Percentiles rank a stretch among this genome's conserved stretches.
These are phyloP conservation scores for Promerops cafer DNA, from an alignment of 2,113 vertebrate species.

Conservation along the genomic window DNA sequence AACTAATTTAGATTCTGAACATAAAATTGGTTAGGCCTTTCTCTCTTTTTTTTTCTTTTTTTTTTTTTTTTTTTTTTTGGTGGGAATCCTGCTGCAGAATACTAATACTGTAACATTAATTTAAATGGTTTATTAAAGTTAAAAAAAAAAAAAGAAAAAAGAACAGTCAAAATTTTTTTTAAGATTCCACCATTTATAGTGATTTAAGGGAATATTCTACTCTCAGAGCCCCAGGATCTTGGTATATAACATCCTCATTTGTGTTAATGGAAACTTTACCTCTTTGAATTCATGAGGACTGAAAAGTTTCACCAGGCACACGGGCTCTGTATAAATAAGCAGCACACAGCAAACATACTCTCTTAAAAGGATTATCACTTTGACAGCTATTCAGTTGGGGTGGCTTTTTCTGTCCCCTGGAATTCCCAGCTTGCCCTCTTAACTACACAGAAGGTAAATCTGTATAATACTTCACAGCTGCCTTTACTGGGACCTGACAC, in stretches of 20 bases:
- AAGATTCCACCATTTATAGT: background rate
- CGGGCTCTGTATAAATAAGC: constrained; percentile 44
- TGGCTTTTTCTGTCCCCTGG: constrained; percentile 34
- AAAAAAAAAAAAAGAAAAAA: background rate
- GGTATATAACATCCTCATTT: background rate
- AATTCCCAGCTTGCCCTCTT: constrained; percentile 45
- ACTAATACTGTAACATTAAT: background rate
- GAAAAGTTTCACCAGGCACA: constrained; percentile 32
- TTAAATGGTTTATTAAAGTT: background rate
- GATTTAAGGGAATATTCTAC: constrained; percentile 5
- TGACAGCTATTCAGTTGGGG: constrained; percentile 55
- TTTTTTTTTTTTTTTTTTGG: background rate
- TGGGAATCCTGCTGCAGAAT: background rate
- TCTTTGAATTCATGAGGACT: constrained; percentile 18
- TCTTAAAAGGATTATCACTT: constrained; percentile 55
- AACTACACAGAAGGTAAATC: constrained; percentile 52
- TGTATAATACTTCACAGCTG: constrained; percentile 35
- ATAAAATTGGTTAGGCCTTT: background rate
- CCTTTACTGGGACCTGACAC: constrained; percentile 40
- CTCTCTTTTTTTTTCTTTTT: background rate
- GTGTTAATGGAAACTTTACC: background rate
- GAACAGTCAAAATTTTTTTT: background rate
- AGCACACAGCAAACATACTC: constrained; percentile 25
- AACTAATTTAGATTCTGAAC: background rate
- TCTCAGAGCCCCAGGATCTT: background rate